Evolutionary conservation across 2,888 invertebrate genomes (phyloP).

Genomic region (Galerucella nymphaeae): DNA sequence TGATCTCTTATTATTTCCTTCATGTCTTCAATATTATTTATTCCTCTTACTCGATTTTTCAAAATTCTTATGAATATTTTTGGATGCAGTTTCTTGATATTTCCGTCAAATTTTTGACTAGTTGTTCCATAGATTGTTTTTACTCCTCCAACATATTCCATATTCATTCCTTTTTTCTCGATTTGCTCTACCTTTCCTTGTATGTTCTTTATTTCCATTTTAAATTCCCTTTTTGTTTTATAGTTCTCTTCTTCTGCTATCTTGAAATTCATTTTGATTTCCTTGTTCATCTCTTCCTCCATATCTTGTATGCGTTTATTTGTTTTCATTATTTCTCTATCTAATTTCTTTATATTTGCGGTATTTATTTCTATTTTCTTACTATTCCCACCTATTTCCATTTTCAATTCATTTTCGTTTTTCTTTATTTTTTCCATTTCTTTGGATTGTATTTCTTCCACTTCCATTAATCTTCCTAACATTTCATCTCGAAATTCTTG

Average conservation of each 20-base stretch:
- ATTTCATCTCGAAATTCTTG: too few relatives aligned
- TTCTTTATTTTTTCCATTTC: too few relatives aligned
- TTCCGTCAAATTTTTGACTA: neutral
- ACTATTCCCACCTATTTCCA: too few relatives aligned
- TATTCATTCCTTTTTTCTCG: slow-evolving; percentile 3
- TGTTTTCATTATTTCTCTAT: too few relatives aligned
- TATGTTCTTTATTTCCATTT: neutral
- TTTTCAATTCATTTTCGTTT: too few relatives aligned
- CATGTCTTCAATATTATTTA: slow-evolving; percentile 3
- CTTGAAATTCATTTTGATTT: neutral
- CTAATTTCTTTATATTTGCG: too few relatives aligned
- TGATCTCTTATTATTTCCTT: slow-evolving; percentile 6
- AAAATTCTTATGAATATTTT: neutral
- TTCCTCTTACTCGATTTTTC: slow-evolving; percentile 4
- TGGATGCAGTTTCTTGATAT: slow-evolving; percentile 8
- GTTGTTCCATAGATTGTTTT: neutral
- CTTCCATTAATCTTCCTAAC: too few relatives aligned
- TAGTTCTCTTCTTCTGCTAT: neutral
- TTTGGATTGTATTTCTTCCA: too few relatives aligned
- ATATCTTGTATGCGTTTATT: neutral
- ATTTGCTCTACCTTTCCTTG: too few relatives aligned
- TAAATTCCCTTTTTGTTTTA: slow-evolving; percentile 1
- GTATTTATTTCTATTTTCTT: too few relatives aligned
- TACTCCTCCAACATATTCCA: neutral
- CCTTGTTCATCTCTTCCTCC: neutral